Evolutionary conservation across 1,140 invertebrate species (phyloP), one percentile per base, ranked within the genome.

Genomic region (Stegodyphus dumicola): DNA sequence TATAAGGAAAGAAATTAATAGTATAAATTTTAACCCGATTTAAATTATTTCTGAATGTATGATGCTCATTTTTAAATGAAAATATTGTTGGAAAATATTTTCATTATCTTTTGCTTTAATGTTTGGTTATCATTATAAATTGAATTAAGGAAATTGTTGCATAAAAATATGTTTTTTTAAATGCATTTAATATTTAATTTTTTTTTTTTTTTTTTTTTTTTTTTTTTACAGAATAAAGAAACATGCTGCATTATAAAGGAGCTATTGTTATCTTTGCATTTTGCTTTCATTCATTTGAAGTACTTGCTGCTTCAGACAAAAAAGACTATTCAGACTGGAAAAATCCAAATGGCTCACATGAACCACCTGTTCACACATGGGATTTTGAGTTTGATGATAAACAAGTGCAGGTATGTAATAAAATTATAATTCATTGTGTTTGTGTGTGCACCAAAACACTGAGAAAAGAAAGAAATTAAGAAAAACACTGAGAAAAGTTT

Each of bases 321-420:
- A 74, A 81, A 65, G 79, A 81, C 15, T 51, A 48, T 66, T 18
- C 70, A 7, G 81, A 85, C 51, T 85, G 81, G 81, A 85, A 76
- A 70, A 85, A 52, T 52, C 81, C 74, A 17, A 85, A 77, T 85
- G 53, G 17, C 17, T 69, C 81, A 49, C 60, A 85, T 77, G 84
- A 86, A 7, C 69, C 75, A 11, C 69, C 75, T 15, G 75, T 51
- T 33, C 84, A 86, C 54, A 52, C 84, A 64, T 86, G 84, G 84
- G 84, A 86, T 65, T 86, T 86, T 78, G 84, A 86, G 33, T 86
- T 86, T 78, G 84, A 86, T 78, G 84, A 86, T 64, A 86, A 86
- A 5, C 76, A 70, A 73, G 15, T 73, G 15, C 84, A 86, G 49
- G 84, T 86, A 73, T 67, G 53, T 52, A 54, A 15, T 60, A 60